Evolutionary conservation across 2,888 invertebrate species (phyloP).

Genomic region (Parasteatoda lunata): DNA sequence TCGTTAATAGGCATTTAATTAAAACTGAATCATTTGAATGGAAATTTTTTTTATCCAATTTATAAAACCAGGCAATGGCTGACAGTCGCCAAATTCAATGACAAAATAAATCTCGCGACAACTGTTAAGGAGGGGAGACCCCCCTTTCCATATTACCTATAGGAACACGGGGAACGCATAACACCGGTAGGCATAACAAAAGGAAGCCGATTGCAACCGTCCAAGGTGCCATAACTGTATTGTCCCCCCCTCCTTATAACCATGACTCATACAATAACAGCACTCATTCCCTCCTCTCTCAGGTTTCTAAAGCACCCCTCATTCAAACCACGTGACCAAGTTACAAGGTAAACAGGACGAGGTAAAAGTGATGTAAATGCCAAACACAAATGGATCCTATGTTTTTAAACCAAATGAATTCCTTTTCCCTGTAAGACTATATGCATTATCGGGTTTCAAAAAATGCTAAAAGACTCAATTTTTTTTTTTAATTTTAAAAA

Average conservation of each 20-base stretch:
- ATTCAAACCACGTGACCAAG: conserved; percentile 18
- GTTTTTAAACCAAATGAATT: not conserved
- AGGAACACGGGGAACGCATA: not conserved
- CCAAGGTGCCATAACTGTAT: conserved; percentile 41
- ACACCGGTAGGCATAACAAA: conserved; percentile 46
- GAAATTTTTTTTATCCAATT: not conserved
- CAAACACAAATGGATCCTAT: conserved; percentile 4
- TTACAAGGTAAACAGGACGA: conserved; percentile 59
- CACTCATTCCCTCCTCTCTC: conserved; percentile 1
- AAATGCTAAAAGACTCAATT: no score
- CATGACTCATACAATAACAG: conserved; percentile 63
- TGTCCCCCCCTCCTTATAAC: conserved; percentile 30
- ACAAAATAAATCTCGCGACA: no score
- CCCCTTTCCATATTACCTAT: not conserved
- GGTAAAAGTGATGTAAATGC: conserved; percentile 1
- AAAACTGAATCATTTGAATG: no score
- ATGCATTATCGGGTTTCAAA: not conserved
- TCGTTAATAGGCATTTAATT: no score
- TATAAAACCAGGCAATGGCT: not conserved
- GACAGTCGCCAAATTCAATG: no score
- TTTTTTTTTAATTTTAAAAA: no score
- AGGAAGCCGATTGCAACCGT: conserved; percentile 33
- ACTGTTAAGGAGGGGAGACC: not conserved
- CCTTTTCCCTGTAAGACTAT: not conserved
- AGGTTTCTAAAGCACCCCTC: not conserved